Base-by-base conservation (phyloP, 1,140 invertebrate genomes). In the Caenorhabditis remanei region DNA sequence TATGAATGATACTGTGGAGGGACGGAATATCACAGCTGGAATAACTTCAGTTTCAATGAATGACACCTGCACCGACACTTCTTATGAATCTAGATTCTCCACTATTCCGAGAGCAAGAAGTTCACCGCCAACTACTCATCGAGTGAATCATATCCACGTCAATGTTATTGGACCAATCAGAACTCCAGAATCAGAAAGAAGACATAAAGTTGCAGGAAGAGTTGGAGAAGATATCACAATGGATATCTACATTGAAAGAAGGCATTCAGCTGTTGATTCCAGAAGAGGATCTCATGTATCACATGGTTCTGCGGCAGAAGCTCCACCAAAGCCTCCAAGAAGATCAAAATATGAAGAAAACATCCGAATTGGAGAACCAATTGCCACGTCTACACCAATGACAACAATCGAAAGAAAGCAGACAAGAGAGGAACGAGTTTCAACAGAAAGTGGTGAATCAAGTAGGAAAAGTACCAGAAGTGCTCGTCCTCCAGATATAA, bases 341-440 rank as follows among this genome's bases (percentile, higher is more conserved):
- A 79, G 71, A 50, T 79, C 71, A 32, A 79, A 79, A 53, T 79
- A 79, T 79, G 71, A 79, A 9, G 71, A 79, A 5, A 16, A 79
- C 53, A 53, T 79, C 6, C 19, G 71, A 53, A 79, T 79, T 24
- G 71, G 71, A 79, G 71, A 79, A 11, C 71, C 71, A 50, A 79
- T 79, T 53, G 71, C 71, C 43, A 79, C 71, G n/a, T 79, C 71
- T 13, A 79, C 71, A 19, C 71, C 71, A 79, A 79, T 79, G 71
- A 79, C 71, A 79, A 79, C 71, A 79, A 79, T 79, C 9, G 71
- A 79, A 50, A 79, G 71, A 79, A 79, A 79, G 21, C 71, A 79
- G 40, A 79, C 71, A 32, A 79, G 71, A 50, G 71, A 79, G 9
- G 71, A 79, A 32, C 53, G 71, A 79, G n/a, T 79, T 6, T 79